Evolutionary conservation across 2,888 invertebrate genomes (phyloP).

Genomic region (Helleia helle): DNA sequence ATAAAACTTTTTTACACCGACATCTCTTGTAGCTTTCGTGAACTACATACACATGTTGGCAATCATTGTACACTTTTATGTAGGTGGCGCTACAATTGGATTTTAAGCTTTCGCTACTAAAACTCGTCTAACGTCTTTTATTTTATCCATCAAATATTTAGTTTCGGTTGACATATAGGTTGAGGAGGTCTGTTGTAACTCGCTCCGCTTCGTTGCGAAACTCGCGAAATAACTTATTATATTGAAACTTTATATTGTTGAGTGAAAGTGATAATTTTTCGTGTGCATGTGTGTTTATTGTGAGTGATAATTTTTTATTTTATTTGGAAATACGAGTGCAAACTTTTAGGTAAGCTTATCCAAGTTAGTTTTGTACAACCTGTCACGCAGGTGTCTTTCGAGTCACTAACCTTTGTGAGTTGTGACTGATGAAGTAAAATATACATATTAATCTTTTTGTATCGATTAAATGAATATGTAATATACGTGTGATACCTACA

Average conservation of each 20-base stretch:
- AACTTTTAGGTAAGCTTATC: slow-evolving; percentile 46
- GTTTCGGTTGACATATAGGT: slow-evolving; percentile 45
- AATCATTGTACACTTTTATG: not conserved
- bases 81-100: not conserved
- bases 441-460: not conserved
- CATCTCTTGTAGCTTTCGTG: not conserved
- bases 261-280: slow-evolving; percentile 34
- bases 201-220: slow-evolving; percentile 32
- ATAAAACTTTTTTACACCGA: not conserved
- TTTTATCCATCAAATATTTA: slow-evolving; percentile 24
- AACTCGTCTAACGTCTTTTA: not conserved
- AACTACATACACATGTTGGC: not conserved
- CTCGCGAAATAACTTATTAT: slow-evolving; percentile 57
- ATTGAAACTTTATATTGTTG: slow-evolving; percentile 32
- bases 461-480: no score
- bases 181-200: slow-evolving; percentile 30
- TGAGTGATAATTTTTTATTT: slow-evolving; percentile 28
- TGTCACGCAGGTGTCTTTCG: slow-evolving; percentile 69
- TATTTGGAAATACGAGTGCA: slow-evolving; percentile 28
- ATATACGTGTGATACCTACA: no score
- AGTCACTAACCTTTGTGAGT: slow-evolving; percentile 54
- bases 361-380: slow-evolving; percentile 52
- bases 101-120: not conserved
- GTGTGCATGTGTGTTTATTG: slow-evolving; percentile 35
- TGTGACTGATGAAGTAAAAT: slow-evolving; percentile 6